Base-by-base conservation (phyloP, 2,888 invertebrate genomes). In the Eupithecia abbreviata region DNA sequence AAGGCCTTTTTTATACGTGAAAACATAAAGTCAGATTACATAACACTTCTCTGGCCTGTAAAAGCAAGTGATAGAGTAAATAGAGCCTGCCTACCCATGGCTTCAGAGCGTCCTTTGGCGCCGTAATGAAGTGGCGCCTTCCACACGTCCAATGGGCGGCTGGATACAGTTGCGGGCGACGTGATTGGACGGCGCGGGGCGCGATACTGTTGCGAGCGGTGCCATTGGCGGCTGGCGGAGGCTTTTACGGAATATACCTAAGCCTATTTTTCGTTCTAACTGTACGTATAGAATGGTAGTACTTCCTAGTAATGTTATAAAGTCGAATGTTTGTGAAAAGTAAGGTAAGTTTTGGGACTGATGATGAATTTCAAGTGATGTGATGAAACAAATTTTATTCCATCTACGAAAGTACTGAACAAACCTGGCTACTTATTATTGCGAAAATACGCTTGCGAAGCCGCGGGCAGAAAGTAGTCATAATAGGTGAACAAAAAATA, bases 81-180 rank as follows among this genome's bases (percentile, higher is more conserved):
- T 42, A 66, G 15, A 12, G 12, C 10, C 62, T 62, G 4, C 62
- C 51, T 6, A 55, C 45, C 47, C 47, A 18, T 55, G 68, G 62
- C 71, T 71, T 10, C 55, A 74, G 71, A 74, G 65, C 72, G 72
- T 69, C 6, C 43, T 18, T 7, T 18, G 10, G 30, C 0, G 55
- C 9, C 43, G 10, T 77, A 77, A 77, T 73, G 77, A 77, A 77
- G 77, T 70, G 75, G 58, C 75, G 71, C 76, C 73, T 45, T 51
- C 43, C 1, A 67, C 66, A 43, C 49, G 41, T 13, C 89, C 87
- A 89, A 90, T 90, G 82, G 83, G 75, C 66, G 73, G 80, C 77
- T 84, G 62, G 86, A 77, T 82, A 85, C 88, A 78, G 86, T 87
- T 83, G 79, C 85, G 68, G 80, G 72, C 80, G 2, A n/a, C 6